Base-by-base conservation (phyloP, 2,113 vertebrate genomes). In the Cettia cetti region DNA sequence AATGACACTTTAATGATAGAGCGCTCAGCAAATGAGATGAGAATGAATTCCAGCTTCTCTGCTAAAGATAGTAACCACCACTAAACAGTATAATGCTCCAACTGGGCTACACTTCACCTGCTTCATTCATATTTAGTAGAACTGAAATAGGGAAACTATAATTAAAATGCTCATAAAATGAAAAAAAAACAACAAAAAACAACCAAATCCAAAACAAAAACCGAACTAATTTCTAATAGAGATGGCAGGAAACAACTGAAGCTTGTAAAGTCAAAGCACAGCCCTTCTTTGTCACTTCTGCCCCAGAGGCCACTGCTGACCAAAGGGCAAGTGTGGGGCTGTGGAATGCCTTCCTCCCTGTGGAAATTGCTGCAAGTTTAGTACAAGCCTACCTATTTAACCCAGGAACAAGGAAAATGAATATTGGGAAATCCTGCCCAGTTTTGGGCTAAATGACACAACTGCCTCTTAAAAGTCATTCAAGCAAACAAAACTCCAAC, bases 1-100 rank as follows among this genome's bases (percentile, higher is more conserved):
- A 99, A 99, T 99, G 99, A 99, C 99, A 99, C 98, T 99, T 99
- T 99, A 99, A 99, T 99, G 99, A 99, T 98, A 98, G 98, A 98
- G 98, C 95, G 97, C 99, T 99, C 98, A 96, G 98, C 98, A 98
- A 99, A 98, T 98, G 98, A 99, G 98, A 99, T 97, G 98, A 97
- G 98, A 98, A 98, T 98, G 98, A 98, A 98, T 98, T 97, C 98
- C 98, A 98, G 98, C 98, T 98, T 98, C 98, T 98, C 98, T 97
- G 98, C 98, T 98, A 98, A 99, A 99, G 98, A 99, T 98, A 98
- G 98, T 96, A 98, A 97, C 95, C 93, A 83, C 94, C 89, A 66
- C 91, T 95, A 97, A 96, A 96, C 93, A 92, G 92, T 45, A 63
- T 64, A 89, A 75, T 63, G 92, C 86, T 97, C 96, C 82, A 81